Conservation (phyloP, 2,888 invertebrate species). For the Phaonia tiefii region DNA sequence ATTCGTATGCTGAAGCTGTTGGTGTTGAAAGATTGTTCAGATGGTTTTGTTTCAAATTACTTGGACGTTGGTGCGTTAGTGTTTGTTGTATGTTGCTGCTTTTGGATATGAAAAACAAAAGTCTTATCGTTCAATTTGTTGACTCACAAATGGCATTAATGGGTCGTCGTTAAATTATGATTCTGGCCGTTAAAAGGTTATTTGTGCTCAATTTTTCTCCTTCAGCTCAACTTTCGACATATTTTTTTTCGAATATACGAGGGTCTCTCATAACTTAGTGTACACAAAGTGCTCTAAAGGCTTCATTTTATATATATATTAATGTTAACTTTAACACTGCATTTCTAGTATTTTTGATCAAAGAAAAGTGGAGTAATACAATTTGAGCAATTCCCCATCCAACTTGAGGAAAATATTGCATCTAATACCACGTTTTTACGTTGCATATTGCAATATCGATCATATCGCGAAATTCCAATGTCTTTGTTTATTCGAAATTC, state of each 20-base stretch:
- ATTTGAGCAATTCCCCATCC: too few relatives aligned
- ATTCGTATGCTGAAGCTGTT: not conserved
- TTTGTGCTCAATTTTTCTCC: conserved; percentile 13
- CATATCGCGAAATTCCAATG: too few relatives aligned
- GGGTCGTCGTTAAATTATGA: conserved; percentile 52
- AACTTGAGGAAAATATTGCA: too few relatives aligned
- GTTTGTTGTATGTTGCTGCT: not conserved
- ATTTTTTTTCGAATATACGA: conserved; percentile 3
- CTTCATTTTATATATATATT: too few relatives aligned
- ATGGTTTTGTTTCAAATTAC: conserved; percentile 37
- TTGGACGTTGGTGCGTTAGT: not conserved
- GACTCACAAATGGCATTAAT: conserved; percentile 57
- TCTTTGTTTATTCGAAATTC: too few relatives aligned
- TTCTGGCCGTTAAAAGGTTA: conserved; percentile 48
- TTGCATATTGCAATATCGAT: too few relatives aligned
- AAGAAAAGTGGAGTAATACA: too few relatives aligned
- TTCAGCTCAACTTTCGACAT: conserved; percentile 25
- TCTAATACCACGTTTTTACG: too few relatives aligned
- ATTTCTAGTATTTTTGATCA: too few relatives aligned
- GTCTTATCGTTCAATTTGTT: conserved; percentile 44
- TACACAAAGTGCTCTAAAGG: too few relatives aligned
- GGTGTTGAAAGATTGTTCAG: conserved; percentile 53
- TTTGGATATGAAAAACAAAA: not conserved
- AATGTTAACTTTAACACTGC: too few relatives aligned
- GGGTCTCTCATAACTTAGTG: too few relatives aligned